These are phyloP conservation scores for Pseudotriccus pelzelni DNA, from an alignment of 2,797 vertebrate genomes.

Conservation along the genomic window DNA sequence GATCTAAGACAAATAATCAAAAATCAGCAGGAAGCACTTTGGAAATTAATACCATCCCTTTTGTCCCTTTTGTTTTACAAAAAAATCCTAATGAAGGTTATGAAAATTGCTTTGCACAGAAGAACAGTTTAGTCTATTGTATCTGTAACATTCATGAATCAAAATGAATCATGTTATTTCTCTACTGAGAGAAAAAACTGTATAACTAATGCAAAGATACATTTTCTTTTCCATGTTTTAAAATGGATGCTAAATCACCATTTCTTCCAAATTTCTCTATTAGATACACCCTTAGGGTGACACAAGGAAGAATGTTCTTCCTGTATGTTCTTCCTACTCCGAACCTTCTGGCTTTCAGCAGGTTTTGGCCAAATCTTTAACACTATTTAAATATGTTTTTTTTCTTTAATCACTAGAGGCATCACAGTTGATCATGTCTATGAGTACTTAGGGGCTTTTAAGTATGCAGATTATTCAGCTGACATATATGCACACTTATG, in stretches of 20 bases:
- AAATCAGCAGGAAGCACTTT: background rate
- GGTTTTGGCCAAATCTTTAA: background rate
- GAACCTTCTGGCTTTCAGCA: rapidly evolving
- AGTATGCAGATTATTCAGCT: slow-evolving; percentile 55
- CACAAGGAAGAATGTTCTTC: background rate
- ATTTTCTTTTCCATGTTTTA: background rate
- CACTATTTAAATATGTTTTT: background rate
- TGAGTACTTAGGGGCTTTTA: slow-evolving; percentile 35
- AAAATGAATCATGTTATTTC: background rate
- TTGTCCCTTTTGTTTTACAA: background rate
- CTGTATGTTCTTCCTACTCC: background rate
- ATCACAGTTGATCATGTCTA: slow-evolving; percentile 26
- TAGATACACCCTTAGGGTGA: background rate
- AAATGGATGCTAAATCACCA: background rate
- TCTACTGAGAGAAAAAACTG: background rate
- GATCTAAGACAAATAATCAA: background rate
- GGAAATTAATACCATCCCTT: background rate
- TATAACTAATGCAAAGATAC: background rate
- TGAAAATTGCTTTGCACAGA: background rate
- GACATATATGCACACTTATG: slow-evolving; percentile 18
- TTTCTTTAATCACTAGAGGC: background rate
- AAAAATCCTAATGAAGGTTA: background rate
- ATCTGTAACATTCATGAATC: background rate
- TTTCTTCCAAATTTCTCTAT: background rate
- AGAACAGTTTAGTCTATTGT: background rate